phyloP scores from a whole-genome alignment of 2,888 invertebrate genomes.

The Campoplex capitator region DNA sequence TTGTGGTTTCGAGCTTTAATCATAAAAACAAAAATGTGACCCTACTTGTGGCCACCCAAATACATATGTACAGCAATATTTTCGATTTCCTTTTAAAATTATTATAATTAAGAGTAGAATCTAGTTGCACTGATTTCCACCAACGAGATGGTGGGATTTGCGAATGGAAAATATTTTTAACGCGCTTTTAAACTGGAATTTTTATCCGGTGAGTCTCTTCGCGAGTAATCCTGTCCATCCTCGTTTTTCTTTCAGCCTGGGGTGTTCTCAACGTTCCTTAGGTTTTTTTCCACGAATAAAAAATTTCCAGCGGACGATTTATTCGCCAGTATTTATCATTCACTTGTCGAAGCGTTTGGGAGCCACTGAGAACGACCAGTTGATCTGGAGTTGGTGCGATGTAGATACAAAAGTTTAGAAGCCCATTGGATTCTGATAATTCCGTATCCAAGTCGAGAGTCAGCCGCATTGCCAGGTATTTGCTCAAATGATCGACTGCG shows the following conservation, averaged over 20 bases:
- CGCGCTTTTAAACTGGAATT: background rate
- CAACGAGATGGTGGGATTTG: background rate
- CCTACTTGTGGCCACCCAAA: too few relatives aligned
- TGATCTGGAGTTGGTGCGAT: constrained; percentile 94
- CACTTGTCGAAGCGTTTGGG: constrained; percentile 95
- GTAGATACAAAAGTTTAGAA: constrained; percentile 96
- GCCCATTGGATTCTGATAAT: constrained; percentile 90
- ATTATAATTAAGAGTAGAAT: background rate
- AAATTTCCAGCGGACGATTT: constrained; percentile 98
- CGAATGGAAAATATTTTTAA: background rate
- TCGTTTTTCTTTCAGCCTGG: constrained; percentile 39
- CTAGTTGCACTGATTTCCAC: background rate
- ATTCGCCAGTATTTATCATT: constrained; percentile 97
- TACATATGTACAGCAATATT: background rate
- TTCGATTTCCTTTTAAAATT: background rate
- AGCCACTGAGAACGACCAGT: constrained; percentile 93
- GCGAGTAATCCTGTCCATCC: background rate
- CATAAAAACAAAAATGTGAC: too few relatives aligned
- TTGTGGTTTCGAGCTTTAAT: too few relatives aligned
- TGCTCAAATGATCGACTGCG: constrained; percentile 97
- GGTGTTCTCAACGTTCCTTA: constrained; percentile 85
- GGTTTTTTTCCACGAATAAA: constrained; percentile 96
- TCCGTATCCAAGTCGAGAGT: constrained; percentile 94
- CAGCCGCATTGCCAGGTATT: constrained; percentile 96
- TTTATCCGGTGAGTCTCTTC: background rate